Conservation (phyloP, 2,888 invertebrate species). For the Eucriotettix oculatus region DNA sequence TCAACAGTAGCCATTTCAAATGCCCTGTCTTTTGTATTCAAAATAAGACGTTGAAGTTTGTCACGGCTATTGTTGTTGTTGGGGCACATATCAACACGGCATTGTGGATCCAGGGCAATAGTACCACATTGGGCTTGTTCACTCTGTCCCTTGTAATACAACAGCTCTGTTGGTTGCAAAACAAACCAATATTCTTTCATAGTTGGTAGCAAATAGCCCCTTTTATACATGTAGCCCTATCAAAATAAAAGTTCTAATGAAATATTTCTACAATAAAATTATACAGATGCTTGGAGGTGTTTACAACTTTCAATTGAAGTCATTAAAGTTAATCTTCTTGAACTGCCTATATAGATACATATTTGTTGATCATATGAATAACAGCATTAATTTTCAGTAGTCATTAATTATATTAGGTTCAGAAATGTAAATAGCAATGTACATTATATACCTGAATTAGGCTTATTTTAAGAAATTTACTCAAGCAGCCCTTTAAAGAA, state of each 20-base stretch:
- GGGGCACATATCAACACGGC: conserved; percentile 18
- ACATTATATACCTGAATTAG: too few species aligned
- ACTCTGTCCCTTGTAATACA: conserved; percentile 55
- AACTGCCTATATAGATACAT: too few species aligned
- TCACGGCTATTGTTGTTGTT: conserved; percentile 12
- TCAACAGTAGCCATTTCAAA: conserved; percentile 57
- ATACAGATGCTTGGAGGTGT: too few species aligned
- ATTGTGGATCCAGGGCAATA: conserved; percentile 35
- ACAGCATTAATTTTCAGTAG: too few species aligned
- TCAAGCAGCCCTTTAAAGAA: too few species aligned
- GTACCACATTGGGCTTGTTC: conserved; percentile 53
- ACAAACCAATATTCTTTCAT: conserved; percentile 71
- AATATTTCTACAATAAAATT: too few species aligned
- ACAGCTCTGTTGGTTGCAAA: conserved; percentile 52
- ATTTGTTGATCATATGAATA: too few species aligned
- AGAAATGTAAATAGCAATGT: too few species aligned
- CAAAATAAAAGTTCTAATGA: conserved; percentile 9
- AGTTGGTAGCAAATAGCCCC: conserved; percentile 56
- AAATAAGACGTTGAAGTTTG: conserved; percentile 38
- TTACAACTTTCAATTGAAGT: too few species aligned
- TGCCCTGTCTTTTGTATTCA: conserved; percentile 53
- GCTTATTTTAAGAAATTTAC: too few species aligned
- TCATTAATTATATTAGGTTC: too few species aligned
- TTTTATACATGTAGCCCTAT: conserved; percentile 54
- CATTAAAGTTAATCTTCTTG: too few species aligned